Evolutionary conservation across 2,888 invertebrate species (phyloP).

Genomic region (Heliconius charithonia): DNA sequence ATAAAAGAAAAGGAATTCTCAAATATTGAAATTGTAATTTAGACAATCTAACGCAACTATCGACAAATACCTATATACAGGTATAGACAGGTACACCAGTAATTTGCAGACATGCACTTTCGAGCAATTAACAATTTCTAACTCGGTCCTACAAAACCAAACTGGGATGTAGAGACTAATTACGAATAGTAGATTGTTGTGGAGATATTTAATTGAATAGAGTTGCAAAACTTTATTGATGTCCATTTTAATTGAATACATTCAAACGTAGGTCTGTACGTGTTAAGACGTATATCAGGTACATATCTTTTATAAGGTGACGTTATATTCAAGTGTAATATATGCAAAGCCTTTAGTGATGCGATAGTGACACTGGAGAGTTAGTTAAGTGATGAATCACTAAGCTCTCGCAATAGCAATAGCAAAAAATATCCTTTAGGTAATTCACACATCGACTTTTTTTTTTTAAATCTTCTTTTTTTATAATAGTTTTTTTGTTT

Average conservation of each 20-base stretch:
- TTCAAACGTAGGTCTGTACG: slow-evolving; percentile 7
- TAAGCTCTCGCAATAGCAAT: no score
- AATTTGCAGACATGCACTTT: slow-evolving; percentile 65
- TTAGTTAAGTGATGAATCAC: no score
- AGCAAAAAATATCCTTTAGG: no score
- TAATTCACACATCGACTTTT: no score
- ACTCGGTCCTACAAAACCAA: slow-evolving; percentile 46
- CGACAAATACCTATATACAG: slow-evolving; percentile 40
- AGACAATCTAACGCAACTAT: slow-evolving; percentile 27
- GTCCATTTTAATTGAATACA: slow-evolving; percentile 18
- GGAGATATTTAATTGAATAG: slow-evolving; percentile 29
- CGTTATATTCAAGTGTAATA: not conserved
- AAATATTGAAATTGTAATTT: not conserved
- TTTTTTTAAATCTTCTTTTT: no score
- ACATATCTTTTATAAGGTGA: not conserved
- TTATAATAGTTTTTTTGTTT: slow-evolving; percentile 53
- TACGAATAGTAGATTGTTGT: slow-evolving; percentile 32
- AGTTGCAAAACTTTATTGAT: slow-evolving; percentile 28
- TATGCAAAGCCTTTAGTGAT: not conserved
- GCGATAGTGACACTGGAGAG: not conserved
- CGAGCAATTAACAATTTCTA: slow-evolving; percentile 74
- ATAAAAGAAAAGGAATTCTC: not conserved
- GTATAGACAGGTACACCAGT: not conserved
- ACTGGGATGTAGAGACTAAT: slow-evolving; percentile 39
- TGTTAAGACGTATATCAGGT: not conserved